These are phyloP conservation scores for Menura novaehollandiae DNA, from an alignment of 2,113 vertebrate genomes.

Conservation along the genomic window DNA sequence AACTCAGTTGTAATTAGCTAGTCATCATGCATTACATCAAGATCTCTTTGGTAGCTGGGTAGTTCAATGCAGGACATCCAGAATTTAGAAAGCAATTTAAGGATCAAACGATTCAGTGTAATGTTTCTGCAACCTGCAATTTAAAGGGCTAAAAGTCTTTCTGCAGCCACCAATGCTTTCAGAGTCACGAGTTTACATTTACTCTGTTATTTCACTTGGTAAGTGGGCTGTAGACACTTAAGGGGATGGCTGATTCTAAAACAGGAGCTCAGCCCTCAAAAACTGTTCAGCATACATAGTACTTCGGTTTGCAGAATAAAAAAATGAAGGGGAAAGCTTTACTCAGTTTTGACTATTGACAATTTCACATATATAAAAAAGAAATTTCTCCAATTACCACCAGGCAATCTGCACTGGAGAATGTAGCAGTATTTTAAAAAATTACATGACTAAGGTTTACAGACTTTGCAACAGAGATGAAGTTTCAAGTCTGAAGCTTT, in stretches of 20 bases:
- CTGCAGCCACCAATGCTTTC: not conserved
- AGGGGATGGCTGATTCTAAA: not conserved
- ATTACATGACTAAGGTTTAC: not conserved
- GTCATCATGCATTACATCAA: not conserved
- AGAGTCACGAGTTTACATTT: slow-evolving; percentile 3
- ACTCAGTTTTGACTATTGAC: not conserved
- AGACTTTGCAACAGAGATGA: not conserved
- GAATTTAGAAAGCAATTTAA: slow-evolving; percentile 29
- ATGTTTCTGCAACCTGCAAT: slow-evolving; percentile 23
- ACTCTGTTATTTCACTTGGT: slow-evolving; percentile 7
- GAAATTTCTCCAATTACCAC: not conserved
- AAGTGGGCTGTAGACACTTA: not conserved
- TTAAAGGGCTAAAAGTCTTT: slow-evolving; percentile 18
- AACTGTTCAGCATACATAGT: not conserved
- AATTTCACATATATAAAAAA: not conserved
- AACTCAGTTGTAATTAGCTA: not conserved
- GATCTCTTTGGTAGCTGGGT: not conserved
- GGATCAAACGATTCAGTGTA: slow-evolving; percentile 4
- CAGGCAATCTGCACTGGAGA: not conserved
- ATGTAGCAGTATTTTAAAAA: not conserved
- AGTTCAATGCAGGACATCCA: not conserved
- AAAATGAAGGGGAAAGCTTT: not conserved
- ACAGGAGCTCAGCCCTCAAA: not conserved
- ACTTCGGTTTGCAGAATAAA: not conserved
- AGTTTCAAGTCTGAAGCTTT: not conserved